phyloP scores from a whole-genome alignment of 2,888 invertebrate species.

The Erebia epiphron region DNA sequence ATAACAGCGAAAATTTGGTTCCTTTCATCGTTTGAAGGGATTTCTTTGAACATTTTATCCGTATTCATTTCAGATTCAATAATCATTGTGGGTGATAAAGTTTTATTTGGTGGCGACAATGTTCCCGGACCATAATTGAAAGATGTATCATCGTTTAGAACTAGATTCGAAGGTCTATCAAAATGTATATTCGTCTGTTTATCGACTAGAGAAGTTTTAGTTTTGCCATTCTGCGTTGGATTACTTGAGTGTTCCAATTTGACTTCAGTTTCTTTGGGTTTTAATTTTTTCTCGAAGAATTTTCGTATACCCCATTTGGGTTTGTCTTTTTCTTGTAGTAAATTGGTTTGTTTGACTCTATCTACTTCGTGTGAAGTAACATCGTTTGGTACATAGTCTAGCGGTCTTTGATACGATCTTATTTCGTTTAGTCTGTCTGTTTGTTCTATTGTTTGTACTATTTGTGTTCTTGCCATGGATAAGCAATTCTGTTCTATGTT shows the following conservation, averaged over 20 bases:
- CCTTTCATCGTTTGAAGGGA: slow-evolving; percentile 59
- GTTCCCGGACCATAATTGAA: slow-evolving; percentile 69
- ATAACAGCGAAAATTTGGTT: slow-evolving; percentile 78
- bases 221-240: slow-evolving; percentile 50
- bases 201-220: slow-evolving; percentile 62
- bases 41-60: slow-evolving; percentile 76
- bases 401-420: slow-evolving; percentile 67
- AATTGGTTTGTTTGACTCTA: slow-evolving; percentile 71
- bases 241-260: slow-evolving; percentile 63
- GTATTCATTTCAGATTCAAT: slow-evolving; percentile 59
- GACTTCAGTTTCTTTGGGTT: slow-evolving; percentile 80
- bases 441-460: slow-evolving; percentile 51
- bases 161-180: slow-evolving; percentile 64
- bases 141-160: slow-evolving; percentile 56
- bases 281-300: slow-evolving; percentile 68
- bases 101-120: slow-evolving; percentile 75
- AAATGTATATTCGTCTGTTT: slow-evolving; percentile 60
- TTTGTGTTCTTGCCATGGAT: slow-evolving; percentile 62
- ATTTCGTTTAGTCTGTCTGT: slow-evolving; percentile 63
- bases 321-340: slow-evolving; percentile 67
- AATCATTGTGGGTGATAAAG: slow-evolving; percentile 74
- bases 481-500: slow-evolving; percentile 62
- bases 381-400: slow-evolving; percentile 89
- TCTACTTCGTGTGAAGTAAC: slow-evolving; percentile 76
- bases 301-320: slow-evolving; percentile 70